Evolutionary conservation across 2,797 vertebrate genomes (phyloP).

Genomic region (Poeciliopsis paucimaculata): DNA sequence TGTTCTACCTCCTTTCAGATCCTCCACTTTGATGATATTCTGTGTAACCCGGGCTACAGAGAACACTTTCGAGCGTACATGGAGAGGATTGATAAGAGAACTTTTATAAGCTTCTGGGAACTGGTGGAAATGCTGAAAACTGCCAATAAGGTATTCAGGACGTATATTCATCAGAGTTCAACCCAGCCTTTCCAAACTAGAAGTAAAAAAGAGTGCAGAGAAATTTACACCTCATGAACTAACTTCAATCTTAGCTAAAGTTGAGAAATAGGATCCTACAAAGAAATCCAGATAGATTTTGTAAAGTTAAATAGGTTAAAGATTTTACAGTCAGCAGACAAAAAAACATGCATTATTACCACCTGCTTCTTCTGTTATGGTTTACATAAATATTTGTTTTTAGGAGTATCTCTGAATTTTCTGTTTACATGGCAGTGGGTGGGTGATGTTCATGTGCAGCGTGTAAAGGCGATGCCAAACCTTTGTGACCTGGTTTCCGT

Average conservation of each 20-base stretch:
- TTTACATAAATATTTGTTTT: neutral
- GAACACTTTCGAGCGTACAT: constrained; percentile 92
- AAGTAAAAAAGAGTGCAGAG: neutral
- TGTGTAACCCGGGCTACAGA: constrained; percentile 87
- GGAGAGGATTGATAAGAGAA: constrained; percentile 92
- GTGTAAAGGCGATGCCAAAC: neutral
- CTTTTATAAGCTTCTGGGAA: constrained; percentile 94
- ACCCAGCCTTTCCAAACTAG: neutral
- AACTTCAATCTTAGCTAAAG: neutral
- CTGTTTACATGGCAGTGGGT: neutral
- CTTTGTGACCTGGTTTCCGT: neutral
- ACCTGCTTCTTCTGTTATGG: neutral
- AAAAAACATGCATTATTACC: neutral
- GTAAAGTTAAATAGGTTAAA: neutral
- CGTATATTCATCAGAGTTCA: neutral
- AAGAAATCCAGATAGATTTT: neutral
- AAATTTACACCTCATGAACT: neutral
- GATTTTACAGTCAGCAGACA: neutral
- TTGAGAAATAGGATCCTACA: neutral
- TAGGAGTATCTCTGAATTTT: neutral
- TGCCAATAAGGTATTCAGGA: constrained; percentile 89
- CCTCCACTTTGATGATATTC: constrained; percentile 96
- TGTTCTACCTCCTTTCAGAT: constrained; percentile 78
- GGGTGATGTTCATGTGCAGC: neutral
- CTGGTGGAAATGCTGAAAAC: constrained; percentile 92